Evolutionary conservation across 2,888 invertebrate genomes (phyloP).

Genomic region (Pyrrhia umbra): DNA sequence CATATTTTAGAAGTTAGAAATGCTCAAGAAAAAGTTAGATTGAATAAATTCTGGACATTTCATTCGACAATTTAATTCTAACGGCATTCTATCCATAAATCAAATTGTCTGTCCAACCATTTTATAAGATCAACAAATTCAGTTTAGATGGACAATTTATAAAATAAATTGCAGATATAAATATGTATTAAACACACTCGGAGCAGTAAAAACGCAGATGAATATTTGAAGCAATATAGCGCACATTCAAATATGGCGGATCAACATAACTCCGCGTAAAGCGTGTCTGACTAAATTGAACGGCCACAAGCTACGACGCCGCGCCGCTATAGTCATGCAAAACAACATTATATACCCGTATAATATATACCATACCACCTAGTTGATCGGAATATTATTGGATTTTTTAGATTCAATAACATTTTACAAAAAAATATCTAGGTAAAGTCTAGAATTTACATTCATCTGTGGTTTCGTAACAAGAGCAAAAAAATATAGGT

Average conservation of each 20-base stretch:
- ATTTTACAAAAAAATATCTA: conserved; percentile 4
- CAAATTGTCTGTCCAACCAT: background rate
- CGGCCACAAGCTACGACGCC: conserved; percentile 44
- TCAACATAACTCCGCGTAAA: conserved; percentile 56
- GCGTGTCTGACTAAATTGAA: conserved; percentile 57
- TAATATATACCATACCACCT: conserved; percentile 19
- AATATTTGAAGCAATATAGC: conserved; percentile 51
- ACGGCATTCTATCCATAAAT: background rate
- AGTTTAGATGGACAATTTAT: background rate
- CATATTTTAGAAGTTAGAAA: background rate
- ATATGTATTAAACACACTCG: conserved; percentile 30
- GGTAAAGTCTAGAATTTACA: too few species aligned
- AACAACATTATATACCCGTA: conserved; percentile 20
- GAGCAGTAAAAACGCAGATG: conserved; percentile 35
- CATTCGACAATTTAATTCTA: background rate
- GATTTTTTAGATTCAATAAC: background rate
- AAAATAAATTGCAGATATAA: conserved; percentile 9
- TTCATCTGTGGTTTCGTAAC: too few species aligned
- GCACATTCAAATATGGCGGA: conserved; percentile 58
- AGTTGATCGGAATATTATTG: background rate
- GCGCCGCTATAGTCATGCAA: conserved; percentile 39
- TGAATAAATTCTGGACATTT: background rate
- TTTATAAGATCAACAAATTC: background rate
- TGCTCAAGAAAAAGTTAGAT: conserved; percentile 2
- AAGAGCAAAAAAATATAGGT: too few species aligned